phyloP scores from a whole-genome alignment of 1,140 invertebrate species.

The Nephila pilipes region DNA sequence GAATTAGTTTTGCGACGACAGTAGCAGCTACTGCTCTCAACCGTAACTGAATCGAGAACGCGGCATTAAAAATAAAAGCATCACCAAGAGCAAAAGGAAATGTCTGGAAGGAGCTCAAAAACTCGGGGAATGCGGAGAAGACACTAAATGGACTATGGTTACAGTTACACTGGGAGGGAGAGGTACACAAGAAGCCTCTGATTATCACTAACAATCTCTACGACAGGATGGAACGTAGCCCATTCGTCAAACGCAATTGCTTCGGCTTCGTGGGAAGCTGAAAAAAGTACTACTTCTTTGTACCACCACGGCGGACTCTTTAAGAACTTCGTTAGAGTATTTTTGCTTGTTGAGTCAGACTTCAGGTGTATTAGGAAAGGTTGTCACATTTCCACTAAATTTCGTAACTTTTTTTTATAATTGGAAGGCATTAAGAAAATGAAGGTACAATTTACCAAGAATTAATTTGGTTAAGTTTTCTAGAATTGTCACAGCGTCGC shows the following conservation, averaged over 20 bases:
- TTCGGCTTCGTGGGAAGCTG: neutral
- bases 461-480: no score
- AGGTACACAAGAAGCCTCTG: slow-evolving; percentile 46
- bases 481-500: no score
- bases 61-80: neutral
- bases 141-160: slow-evolving; percentile 65
- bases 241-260: slow-evolving; percentile 68
- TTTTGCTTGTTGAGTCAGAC: neutral
- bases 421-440: no score
- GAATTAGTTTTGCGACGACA: neutral
- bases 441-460: no score
- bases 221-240: slow-evolving; percentile 56
- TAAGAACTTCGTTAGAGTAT: neutral
- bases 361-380: no score
- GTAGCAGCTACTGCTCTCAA: neutral
- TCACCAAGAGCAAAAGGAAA: neutral
- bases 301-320: neutral
- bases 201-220: slow-evolving; percentile 67
- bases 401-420: no score
- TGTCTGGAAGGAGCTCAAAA: slow-evolving; percentile 42
- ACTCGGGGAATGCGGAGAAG: slow-evolving; percentile 46
- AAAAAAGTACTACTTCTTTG: slow-evolving; percentile 19
- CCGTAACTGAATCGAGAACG: neutral
- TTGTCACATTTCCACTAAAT: no score
- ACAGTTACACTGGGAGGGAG: slow-evolving; percentile 44